Base-by-base conservation (phyloP, 2,888 invertebrate genomes). In the Metacarcinus magister region DNA sequence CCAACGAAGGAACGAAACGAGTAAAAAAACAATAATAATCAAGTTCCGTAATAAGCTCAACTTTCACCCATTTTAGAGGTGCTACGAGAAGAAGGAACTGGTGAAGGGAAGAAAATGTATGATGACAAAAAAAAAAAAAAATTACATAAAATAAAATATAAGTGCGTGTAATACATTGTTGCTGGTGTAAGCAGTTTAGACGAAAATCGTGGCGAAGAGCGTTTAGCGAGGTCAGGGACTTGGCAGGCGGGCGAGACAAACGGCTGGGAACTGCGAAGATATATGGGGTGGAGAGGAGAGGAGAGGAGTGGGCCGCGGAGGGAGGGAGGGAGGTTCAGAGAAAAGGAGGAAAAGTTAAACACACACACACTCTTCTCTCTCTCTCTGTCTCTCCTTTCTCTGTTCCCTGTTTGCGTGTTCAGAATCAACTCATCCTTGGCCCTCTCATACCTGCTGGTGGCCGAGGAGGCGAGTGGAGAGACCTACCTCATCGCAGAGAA, bases 201-300 rank as follows among this genome's bases (percentile, higher is more conserved):
- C 82, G 32, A 82, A 32, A 13, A 32, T 82, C 82, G 82, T 82
- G 82, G 82, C 82, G 82, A 82, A 32, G 82, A 82, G 32, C 32
- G 82, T 82, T 82, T 82, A 82, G 82, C 82, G 82, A 32, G 82
- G 82, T 82, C 82, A 82, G 13, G 82, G 82, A 13, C 82, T 82
- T 82, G 82, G 82, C 82, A 82, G 82, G 82, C 32, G 13, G 82
- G 82, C 82, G 82, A 82, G 82, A 82, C 82, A 32, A 32, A 82
- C 82, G 82, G 82, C 82, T 82, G 82, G 82, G 82, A 82, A 82
- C 32, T 82, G 82, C 28, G 82, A 82, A 82, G 82, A 82, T 82
- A 82, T 82, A 82, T 82, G 82, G 82, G 23, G 82, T 32, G 39
- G 39, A 39, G 39, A 39, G 39, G 39, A 39, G 39, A 39, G 39